Evolutionary conservation across 2,113 vertebrate species (phyloP).

Genomic region (Neodon shergylaensis): DNA sequence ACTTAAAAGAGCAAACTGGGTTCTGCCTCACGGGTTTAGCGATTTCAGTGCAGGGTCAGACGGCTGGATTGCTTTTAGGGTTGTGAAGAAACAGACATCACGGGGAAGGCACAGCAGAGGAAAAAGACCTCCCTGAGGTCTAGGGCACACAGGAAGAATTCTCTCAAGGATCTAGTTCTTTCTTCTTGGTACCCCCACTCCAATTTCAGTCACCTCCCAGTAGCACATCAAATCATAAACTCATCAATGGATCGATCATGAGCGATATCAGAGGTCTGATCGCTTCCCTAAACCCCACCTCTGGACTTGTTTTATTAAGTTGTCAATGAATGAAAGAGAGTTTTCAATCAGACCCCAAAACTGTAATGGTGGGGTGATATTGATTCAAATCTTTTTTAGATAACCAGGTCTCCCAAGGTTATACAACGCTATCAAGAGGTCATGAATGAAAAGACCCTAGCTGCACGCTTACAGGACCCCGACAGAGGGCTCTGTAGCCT

Average conservation of each 20-base stretch:
- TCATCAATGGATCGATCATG: background rate
- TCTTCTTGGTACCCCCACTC: no score
- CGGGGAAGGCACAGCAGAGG: background rate
- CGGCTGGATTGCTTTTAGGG: background rate
- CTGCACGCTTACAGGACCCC: background rate
- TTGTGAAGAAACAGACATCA: background rate
- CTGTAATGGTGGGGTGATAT: background rate
- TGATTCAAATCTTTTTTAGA: background rate
- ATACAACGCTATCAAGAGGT: background rate
- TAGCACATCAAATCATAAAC: background rate
- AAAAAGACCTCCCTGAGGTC: background rate
- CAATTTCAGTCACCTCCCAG: background rate
- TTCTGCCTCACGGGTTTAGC: background rate
- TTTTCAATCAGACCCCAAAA: background rate
- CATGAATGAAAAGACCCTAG: background rate
- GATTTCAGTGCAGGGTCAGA: no score
- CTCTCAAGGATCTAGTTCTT: background rate
- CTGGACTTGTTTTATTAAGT: no score
- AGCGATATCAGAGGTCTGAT: background rate
- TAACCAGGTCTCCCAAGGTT: background rate
- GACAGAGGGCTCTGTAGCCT: conserved; percentile 34
- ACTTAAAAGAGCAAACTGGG: background rate
- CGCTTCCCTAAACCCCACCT: background rate
- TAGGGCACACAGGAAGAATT: background rate
- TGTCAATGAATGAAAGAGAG: background rate